Conservation (phyloP, 2,113 vertebrate genomes). For the Dipodomys ordii region DNA sequence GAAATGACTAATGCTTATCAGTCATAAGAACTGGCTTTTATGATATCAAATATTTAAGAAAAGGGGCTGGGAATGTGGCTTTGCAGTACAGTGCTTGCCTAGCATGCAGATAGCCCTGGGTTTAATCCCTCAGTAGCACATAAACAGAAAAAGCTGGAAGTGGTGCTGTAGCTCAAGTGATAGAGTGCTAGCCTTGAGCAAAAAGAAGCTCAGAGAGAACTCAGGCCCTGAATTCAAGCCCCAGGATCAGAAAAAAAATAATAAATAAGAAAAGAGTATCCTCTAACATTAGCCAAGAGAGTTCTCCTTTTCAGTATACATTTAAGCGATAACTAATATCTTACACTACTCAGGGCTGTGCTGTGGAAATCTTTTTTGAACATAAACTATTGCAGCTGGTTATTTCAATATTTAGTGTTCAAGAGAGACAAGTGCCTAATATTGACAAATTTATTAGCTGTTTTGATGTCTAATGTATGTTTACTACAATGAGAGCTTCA, state of each 20-base stretch:
- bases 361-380: background rate
- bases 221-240: too few species aligned
- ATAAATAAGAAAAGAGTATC: slow-evolving; percentile 7
- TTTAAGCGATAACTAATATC: slow-evolving; percentile 13
- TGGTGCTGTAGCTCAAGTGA: too few species aligned
- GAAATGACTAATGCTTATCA: background rate
- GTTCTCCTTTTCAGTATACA: background rate
- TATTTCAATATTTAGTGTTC: slow-evolving; percentile 29
- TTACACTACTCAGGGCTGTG: background rate
- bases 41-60: slow-evolving; percentile 12
- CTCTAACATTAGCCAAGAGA: slow-evolving; percentile 15
- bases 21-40: slow-evolving; percentile 23
- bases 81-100: too few species aligned
- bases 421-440: slow-evolving; percentile 34
- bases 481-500: slow-evolving; percentile 38
- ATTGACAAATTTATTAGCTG: background rate
- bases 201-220: too few species aligned
- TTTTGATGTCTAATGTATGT: background rate
- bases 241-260: too few species aligned
- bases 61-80: background rate
- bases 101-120: too few species aligned
- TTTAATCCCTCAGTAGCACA: too few species aligned
- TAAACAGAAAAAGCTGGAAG: too few species aligned
- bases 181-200: too few species aligned
- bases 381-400: background rate